Percentiles rank a stretch among this genome's conserved stretches.
These are phyloP conservation scores for Okapia johnstoni DNA, from an alignment of 2,113 vertebrate genomes.

Conservation along the genomic window DNA sequence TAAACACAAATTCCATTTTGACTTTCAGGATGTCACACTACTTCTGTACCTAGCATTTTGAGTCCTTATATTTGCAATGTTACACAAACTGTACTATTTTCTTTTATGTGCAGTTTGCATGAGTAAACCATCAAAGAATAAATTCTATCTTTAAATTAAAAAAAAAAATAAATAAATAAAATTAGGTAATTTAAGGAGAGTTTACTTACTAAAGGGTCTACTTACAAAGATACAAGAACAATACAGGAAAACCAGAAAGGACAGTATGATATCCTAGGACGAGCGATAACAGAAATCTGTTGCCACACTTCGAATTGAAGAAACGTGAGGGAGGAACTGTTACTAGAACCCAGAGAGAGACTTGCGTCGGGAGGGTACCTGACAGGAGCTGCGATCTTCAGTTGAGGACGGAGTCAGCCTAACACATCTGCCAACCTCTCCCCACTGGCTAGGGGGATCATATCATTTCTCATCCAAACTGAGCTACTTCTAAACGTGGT, in stretches of 20 bases:
- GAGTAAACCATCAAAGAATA: constrained; percentile 98
- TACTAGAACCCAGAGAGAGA: not conserved
- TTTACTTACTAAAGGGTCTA: not conserved
- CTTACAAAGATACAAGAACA: not conserved
- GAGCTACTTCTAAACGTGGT: not conserved
- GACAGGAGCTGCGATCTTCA: not conserved
- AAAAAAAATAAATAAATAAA: no score
- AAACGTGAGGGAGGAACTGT: not conserved
- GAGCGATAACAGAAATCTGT: not conserved
- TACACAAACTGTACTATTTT: constrained; percentile 90
- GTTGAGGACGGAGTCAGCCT: not conserved
- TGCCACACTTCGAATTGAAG: not conserved
- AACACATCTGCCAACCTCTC: not conserved
- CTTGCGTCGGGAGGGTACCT: not conserved
- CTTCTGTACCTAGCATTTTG: constrained; percentile 85
- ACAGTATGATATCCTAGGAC: not conserved
- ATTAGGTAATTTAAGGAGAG: not conserved
- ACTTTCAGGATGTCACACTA: constrained; percentile 84
- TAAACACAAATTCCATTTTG: constrained; percentile 81
- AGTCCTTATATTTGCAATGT: constrained; percentile 86
- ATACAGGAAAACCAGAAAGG: not conserved
- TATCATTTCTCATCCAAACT: not conserved
- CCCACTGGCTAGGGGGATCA: not conserved
- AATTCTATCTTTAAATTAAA: constrained; percentile 92
- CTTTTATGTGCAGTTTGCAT: constrained; percentile 96